Evolutionary conservation across 2,113 vertebrate species (phyloP).

Genomic region (Actinemys pallida): DNA sequence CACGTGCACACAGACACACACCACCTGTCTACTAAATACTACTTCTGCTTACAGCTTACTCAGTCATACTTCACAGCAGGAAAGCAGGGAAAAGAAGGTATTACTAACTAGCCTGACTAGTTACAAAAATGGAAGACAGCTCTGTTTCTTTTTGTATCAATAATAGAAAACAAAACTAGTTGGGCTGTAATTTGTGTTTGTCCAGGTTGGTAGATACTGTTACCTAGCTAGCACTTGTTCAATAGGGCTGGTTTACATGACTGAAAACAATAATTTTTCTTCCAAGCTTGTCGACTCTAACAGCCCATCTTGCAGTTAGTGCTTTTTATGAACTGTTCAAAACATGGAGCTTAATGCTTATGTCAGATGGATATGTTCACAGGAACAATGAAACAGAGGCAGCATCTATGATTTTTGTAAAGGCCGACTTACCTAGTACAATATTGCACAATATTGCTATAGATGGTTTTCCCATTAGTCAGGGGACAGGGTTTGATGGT

Average conservation of each 20-base stretch:
- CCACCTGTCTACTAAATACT: neutral
- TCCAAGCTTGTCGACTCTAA: neutral
- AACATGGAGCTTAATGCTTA: neutral
- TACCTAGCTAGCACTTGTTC: neutral
- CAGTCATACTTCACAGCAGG: neutral
- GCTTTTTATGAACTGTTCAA: neutral
- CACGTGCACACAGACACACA: neutral
- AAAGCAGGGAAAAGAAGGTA: neutral
- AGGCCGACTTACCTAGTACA: neutral
- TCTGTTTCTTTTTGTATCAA: neutral
- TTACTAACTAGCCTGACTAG: neutral
- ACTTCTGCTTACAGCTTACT: neutral
- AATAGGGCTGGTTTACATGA: neutral
- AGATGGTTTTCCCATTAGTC: neutral
- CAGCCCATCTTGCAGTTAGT: neutral
- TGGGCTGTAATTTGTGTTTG: neutral
- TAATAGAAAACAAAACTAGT: neutral
- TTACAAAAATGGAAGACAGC: neutral
- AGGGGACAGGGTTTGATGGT: neutral
- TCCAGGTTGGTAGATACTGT: neutral
- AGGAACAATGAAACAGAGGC: neutral
- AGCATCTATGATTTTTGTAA: neutral
- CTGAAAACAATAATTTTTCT: slow-evolving; percentile 4
- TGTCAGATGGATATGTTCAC: neutral
- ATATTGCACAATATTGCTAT: neutral